These are phyloP conservation scores for Paracentrotus lividus DNA, from an alignment of 53 echinoderm and acorn worm species.

Conservation along the genomic window DNA sequence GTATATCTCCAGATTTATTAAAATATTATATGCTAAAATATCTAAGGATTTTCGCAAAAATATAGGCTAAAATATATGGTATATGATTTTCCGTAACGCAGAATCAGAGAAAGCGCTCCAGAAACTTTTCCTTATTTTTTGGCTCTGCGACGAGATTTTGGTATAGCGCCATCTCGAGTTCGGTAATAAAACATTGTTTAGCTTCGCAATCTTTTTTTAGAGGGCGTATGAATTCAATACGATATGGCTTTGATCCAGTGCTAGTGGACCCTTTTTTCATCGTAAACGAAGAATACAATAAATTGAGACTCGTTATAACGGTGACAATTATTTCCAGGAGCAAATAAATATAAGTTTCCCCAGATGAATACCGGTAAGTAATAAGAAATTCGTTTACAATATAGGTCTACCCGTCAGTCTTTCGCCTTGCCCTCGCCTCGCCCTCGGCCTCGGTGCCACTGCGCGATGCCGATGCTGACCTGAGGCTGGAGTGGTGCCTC, in stretches of 20 bases:
- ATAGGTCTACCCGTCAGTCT: neutral
- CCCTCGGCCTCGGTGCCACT: neutral
- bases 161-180: constrained; percentile 15
- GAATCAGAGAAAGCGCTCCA: too few species aligned
- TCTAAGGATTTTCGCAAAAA: too few species aligned
- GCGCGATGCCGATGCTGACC: neutral
- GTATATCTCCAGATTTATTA: too few species aligned
- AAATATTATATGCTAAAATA: too few species aligned
- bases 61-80: too few species aligned
- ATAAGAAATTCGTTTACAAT: neutral
- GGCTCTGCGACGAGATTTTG: too few species aligned
- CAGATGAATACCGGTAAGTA: constrained; percentile 18
- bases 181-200: neutral
- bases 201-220: neutral
- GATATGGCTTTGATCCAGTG: neutral
- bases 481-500: neutral
- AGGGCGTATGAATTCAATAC: neutral
- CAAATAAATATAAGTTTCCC: neutral
- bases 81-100: too few species aligned
- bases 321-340: neutral
- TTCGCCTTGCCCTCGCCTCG: neutral
- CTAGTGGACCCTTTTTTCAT: neutral
- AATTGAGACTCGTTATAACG: neutral
- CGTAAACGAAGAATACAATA: neutral
- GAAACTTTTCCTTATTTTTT: too few species aligned